These are phyloP conservation scores for Masticophis lateralis DNA, from an alignment of 2,797 vertebrate genomes.

Conservation along the genomic window DNA sequence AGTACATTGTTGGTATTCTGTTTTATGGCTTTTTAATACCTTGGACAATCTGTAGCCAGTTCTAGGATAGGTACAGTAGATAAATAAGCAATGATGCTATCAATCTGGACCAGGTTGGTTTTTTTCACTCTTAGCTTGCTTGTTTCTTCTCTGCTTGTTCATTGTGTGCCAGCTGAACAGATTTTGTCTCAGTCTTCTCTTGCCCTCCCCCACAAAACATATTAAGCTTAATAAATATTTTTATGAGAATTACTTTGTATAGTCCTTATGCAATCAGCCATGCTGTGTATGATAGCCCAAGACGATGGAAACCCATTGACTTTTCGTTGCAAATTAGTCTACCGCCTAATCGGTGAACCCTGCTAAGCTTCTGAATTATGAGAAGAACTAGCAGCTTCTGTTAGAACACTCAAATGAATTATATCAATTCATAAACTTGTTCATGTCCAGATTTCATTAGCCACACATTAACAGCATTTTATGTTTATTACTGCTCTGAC, in stretches of 20 bases:
- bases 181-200: constrained; percentile 72
- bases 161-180: constrained; percentile 72
- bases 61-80: constrained; percentile 52
- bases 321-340: constrained; percentile 92
- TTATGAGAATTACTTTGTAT: constrained; percentile 89
- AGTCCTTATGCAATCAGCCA: constrained; percentile 88
- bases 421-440: constrained; percentile 98
- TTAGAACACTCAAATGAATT: constrained; percentile 90
- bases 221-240: constrained; percentile 92
- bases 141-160: constrained; percentile 66
- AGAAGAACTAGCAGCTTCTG: constrained; percentile 79
- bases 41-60: constrained; percentile 57
- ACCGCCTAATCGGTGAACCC: constrained; percentile 89
- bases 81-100: constrained; percentile 39
- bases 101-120: constrained; percentile 57
- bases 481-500: constrained; percentile 97
- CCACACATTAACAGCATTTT: constrained; percentile 95
- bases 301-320: constrained; percentile 89
- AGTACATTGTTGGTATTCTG: neutral
- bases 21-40: neutral
- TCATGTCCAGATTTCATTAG: constrained; percentile 99
- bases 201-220: constrained; percentile 72
- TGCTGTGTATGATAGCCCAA: constrained; percentile 85
- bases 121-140: constrained; percentile 61
- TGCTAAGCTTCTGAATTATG: constrained; percentile 89